phyloP scores from a whole-genome alignment of 2,113 vertebrate species.

The Nyctereutes procyonoides region DNA sequence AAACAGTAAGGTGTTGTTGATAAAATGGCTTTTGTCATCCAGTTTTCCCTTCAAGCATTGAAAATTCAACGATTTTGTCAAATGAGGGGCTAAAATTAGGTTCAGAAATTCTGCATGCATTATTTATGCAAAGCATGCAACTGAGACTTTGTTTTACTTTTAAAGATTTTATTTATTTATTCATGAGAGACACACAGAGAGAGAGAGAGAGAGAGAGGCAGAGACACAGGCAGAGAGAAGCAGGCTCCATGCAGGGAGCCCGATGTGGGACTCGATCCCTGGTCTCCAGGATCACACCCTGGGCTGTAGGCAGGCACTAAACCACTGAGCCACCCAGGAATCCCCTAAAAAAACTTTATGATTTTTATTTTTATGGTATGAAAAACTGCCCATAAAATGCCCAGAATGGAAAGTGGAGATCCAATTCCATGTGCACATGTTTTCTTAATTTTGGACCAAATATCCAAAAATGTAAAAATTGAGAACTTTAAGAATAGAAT shows the following conservation, averaged over 20 bases:
- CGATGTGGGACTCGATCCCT: too few species aligned
- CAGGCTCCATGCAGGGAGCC: too few species aligned
- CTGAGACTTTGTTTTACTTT: neutral
- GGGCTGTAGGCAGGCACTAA: too few species aligned
- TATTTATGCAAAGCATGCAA: neutral
- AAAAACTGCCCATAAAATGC: neutral
- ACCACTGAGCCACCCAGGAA: too few species aligned
- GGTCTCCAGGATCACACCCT: too few species aligned
- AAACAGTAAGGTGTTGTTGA: neutral
- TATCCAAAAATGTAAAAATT: neutral
- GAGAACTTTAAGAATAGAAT: neutral
- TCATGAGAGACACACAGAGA: too few species aligned
- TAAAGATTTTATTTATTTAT: too few species aligned
- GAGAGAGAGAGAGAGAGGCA: too few species aligned
- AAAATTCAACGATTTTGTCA: neutral
- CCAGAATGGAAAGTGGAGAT: neutral
- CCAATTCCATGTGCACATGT: neutral
- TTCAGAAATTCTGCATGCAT: neutral
- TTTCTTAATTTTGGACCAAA: conserved; percentile 29
- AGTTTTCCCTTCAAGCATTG: neutral
- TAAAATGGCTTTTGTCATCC: neutral
- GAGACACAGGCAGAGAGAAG: too few species aligned
- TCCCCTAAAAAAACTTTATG: neutral
- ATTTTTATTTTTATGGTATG: neutral
- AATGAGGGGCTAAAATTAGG: neutral